A percentile compares a stretch with the other conserved stretches of the same genome.
Evolutionary conservation across 64 coral and sea anemone species (phyloP).

Genomic region (Actinia tenebrosa): DNA sequence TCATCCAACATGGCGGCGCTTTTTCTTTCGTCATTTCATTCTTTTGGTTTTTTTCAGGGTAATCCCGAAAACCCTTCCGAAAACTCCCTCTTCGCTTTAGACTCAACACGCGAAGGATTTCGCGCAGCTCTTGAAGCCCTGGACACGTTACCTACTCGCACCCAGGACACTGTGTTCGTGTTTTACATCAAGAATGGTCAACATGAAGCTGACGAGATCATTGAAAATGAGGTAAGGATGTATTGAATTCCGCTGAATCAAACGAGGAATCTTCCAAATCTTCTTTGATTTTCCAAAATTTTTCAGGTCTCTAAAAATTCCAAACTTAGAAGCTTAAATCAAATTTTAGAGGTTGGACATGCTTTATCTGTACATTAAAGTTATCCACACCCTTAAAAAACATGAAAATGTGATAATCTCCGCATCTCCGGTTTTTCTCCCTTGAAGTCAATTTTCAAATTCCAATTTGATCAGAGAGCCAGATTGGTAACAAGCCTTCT

Average conservation of each 20-base stretch:
- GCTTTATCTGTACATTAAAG: too few species aligned
- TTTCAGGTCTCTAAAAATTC: too few species aligned
- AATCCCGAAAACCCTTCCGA: conserved; percentile 62
- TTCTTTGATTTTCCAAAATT: too few species aligned
- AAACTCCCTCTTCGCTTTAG: conserved; percentile 50
- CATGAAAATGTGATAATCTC: too few species aligned
- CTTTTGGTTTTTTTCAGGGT: conserved; percentile 13
- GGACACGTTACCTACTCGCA: conserved; percentile 70
- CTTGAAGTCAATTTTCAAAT: too few species aligned
- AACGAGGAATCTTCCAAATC: not conserved
- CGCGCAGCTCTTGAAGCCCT: conserved; percentile 53
- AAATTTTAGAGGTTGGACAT: too few species aligned
- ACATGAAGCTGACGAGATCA: conserved; percentile 55
- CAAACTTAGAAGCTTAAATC: too few species aligned
- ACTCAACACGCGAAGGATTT: conserved; percentile 53
- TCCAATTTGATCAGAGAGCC: too few species aligned
- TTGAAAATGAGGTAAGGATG: conserved; percentile 69
- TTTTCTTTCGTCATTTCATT: not conserved
- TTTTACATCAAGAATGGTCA: conserved; percentile 90
- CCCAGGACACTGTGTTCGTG: conserved; percentile 84
- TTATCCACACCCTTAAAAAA: too few species aligned
- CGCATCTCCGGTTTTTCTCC: too few species aligned
- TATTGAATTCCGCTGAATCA: not conserved
- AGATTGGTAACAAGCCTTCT: too few species aligned
- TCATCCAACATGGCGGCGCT: too few species aligned